Evolutionary conservation across 2,113 vertebrate species (phyloP), one percentile per base, ranked within the genome.

Genomic region (Ophiodon elongatus): DNA sequence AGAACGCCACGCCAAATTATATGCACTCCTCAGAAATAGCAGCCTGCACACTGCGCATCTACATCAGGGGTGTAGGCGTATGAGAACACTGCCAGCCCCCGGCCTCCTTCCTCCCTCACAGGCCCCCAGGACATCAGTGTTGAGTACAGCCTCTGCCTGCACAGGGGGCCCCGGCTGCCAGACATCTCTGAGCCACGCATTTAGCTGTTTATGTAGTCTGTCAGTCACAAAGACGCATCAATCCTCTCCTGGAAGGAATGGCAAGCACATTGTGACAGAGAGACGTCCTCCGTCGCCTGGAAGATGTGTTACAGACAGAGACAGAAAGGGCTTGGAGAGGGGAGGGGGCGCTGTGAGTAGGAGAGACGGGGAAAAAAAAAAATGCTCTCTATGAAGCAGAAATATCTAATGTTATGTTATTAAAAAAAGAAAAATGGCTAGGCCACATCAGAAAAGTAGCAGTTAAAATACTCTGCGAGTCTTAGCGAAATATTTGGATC

Each of bases 61-160:
- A 79, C 88, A 92, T 92, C 71, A 70, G 79, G 76, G 80, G 82
- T 87, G 92, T 91, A 80, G 90, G 91, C 90, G 92, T 88, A 69
- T 6, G 8, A 84, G 82, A 87, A 79, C 75, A 50, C 54, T 62
- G 84, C 85, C 87, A 88, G 80, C 76, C 80, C 66, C 71, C 23
- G 74, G 85, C 69, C 83, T 79, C 67, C 8, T 89, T 80, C 86
- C 73, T 87, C 82, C 82, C 76, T 76, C 84, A 74, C 79, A 87
- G 76, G 79, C 84, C 91, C 80, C 80, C 88, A 67, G 91, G 91
- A 93, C 85, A 83, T 82, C 74, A 79, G 78, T 57, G 80, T 60
- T 68, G 64, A 86, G 85, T 54, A 41, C 83, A 89, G 86, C 80
- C 88, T 79, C 85, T 87, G 86, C 82, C 77, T 86, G 82, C 66